Percentiles rank a stretch among this genome's conserved stretches.
phyloP scores from a whole-genome alignment of 2,113 vertebrate genomes.

The Puma concolor region DNA sequence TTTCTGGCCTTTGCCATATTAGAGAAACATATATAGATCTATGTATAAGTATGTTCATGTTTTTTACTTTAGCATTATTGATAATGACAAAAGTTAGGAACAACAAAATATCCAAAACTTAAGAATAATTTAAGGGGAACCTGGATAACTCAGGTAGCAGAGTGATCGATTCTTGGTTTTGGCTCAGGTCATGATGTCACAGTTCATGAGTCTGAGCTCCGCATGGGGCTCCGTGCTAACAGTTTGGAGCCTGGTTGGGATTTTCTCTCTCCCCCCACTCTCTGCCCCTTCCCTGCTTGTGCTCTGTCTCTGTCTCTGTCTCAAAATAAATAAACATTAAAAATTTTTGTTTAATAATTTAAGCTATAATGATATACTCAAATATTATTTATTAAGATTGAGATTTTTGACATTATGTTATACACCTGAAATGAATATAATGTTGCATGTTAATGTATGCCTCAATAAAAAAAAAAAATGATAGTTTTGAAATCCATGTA shows the following conservation, averaged over 20 bases:
- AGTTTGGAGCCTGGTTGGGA: too few species aligned
- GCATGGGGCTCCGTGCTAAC: too few species aligned
- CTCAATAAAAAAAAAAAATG: background rate
- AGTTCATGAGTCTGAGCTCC: too few species aligned
- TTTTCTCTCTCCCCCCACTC: too few species aligned
- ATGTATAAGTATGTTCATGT: background rate
- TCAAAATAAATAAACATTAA: too few species aligned
- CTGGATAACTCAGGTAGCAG: too few species aligned
- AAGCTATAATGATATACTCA: background rate
- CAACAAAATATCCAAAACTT: background rate
- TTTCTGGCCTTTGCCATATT: background rate
- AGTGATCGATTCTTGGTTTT: too few species aligned
- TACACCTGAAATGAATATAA: background rate
- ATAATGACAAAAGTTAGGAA: constrained; percentile 30
- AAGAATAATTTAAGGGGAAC: constrained; percentile 21
- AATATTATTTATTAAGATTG: constrained; percentile 12
- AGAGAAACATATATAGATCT: background rate
- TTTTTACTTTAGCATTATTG: background rate
- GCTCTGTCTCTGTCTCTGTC: too few species aligned
- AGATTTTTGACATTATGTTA: background rate
- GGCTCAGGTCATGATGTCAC: too few species aligned
- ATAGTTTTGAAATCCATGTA: background rate
- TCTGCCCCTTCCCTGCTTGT: too few species aligned
- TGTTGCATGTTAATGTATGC: background rate
- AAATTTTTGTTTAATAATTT: background rate